Evolutionary conservation across 2,888 invertebrate species (phyloP).

Genomic region (Apamea epomidion): DNA sequence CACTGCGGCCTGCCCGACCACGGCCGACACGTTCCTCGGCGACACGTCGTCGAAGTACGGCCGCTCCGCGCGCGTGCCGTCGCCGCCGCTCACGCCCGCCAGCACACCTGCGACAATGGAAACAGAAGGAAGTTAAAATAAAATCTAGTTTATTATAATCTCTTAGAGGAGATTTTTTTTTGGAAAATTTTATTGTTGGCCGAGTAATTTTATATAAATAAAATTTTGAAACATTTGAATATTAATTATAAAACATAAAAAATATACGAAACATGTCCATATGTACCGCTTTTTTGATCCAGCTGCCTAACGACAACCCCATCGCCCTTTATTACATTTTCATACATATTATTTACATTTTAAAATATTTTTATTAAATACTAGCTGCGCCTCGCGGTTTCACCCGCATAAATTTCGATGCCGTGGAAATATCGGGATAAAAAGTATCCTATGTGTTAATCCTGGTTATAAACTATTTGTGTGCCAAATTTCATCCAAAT

Average conservation of each 20-base stretch:
- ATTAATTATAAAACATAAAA: neutral
- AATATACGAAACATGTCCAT: neutral
- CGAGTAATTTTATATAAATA: no score
- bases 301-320: neutral
- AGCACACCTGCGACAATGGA: conserved; percentile 74
- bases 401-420: no score
- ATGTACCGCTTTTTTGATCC: neutral
- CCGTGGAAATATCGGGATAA: no score
- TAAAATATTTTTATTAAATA: no score
- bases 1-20: conserved; percentile 95
- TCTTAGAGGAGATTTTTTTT: neutral
- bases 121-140: neutral
- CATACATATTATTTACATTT: no score
- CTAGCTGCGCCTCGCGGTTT: no score
- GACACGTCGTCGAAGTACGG: conserved; percentile 97
- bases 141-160: neutral
- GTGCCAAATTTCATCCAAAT: no score
- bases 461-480: no score
- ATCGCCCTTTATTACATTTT: neutral
- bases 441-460: no score
- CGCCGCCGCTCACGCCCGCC: conserved; percentile 77
- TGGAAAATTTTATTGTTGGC: neutral
- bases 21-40: conserved; percentile 95
- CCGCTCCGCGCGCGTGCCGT: conserved; percentile 89
- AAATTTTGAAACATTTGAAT: neutral